These are phyloP conservation scores for Zaprionus taronus DNA, from an alignment of 1,140 invertebrate species.

Conservation along the genomic window DNA sequence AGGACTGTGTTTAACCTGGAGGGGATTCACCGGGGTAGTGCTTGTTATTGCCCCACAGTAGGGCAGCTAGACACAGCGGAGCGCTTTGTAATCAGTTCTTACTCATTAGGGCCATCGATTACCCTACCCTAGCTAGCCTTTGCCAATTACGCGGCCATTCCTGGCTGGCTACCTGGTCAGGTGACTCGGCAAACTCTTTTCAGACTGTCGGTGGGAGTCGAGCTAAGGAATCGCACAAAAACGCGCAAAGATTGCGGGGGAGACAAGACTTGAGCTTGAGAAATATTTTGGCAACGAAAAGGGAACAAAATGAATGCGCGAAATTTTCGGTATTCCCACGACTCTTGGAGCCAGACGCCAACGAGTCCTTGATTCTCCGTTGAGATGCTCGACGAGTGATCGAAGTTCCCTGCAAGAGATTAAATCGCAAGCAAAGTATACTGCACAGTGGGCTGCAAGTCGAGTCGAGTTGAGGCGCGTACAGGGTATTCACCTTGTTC, in stretches of 20 bases:
- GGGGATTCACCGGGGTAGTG: background rate
- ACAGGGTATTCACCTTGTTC: slow-evolving; percentile 56
- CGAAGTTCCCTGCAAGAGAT: slow-evolving; percentile 19
- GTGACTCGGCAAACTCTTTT: slow-evolving; percentile 40
- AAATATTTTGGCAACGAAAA: slow-evolving; percentile 48
- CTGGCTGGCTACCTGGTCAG: slow-evolving; percentile 42
- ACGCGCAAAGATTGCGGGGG: slow-evolving; percentile 54
- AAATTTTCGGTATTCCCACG: slow-evolving; percentile 55
- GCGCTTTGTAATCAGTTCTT: slow-evolving; percentile 31
- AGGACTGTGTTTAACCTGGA: background rate
- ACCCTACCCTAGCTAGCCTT: background rate
- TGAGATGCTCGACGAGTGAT: slow-evolving; percentile 29
- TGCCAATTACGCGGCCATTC: slow-evolving; percentile 30
- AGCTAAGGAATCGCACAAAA: slow-evolving; percentile 24
- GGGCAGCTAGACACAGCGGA: slow-evolving; percentile 17
- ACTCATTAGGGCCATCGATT: background rate
- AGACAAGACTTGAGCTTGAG: slow-evolving; percentile 65
- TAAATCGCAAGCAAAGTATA: slow-evolving; percentile 24
- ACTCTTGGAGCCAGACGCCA: slow-evolving; percentile 60
- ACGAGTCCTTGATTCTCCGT: slow-evolving; percentile 55
- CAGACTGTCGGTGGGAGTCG: slow-evolving; percentile 48
- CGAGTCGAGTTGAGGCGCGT: slow-evolving; percentile 54
- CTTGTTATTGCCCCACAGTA: slow-evolving; percentile 1
- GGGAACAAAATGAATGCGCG: slow-evolving; percentile 19
- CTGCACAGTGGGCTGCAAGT: background rate